Evolutionary conservation across 2,797 vertebrate species (phyloP).

Genomic region (Lycodopsis pacificus): DNA sequence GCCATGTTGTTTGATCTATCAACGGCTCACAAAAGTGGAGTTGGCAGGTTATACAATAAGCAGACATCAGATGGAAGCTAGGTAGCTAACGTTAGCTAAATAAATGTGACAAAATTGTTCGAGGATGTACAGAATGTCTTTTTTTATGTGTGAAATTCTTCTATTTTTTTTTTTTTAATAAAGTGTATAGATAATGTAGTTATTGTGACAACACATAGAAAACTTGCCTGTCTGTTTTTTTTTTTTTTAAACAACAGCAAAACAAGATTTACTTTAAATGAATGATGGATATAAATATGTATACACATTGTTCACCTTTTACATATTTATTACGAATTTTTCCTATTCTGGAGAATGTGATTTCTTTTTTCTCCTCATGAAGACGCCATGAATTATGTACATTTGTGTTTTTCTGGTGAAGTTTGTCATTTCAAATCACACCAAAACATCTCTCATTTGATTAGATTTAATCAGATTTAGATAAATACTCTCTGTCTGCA

Average conservation of each 20-base stretch:
- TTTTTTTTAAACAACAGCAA: neutral
- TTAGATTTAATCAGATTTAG: conserved; percentile 37
- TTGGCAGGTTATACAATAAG: neutral
- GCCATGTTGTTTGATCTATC: neutral
- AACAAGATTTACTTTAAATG: neutral
- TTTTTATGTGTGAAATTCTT: neutral
- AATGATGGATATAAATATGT: neutral
- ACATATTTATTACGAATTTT: neutral
- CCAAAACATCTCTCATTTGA: neutral
- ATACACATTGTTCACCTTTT: neutral
- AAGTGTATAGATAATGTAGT: neutral
- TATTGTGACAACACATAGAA: neutral
- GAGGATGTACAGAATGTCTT: neutral
- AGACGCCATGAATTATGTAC: neutral
- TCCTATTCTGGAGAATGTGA: neutral
- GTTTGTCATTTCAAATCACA: conserved; percentile 1
- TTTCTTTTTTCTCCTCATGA: neutral
- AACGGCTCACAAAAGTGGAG: neutral
- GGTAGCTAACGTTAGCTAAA: too few species aligned
- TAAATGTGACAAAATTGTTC: neutral
- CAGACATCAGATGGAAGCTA: neutral
- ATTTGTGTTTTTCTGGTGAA: neutral
- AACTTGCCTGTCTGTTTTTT: neutral
- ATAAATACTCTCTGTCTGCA: conserved; percentile 3
- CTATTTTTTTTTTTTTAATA: neutral